Conservation (phyloP, 2,888 invertebrate genomes). For the Drosophila suboccidentalis region DNA sequence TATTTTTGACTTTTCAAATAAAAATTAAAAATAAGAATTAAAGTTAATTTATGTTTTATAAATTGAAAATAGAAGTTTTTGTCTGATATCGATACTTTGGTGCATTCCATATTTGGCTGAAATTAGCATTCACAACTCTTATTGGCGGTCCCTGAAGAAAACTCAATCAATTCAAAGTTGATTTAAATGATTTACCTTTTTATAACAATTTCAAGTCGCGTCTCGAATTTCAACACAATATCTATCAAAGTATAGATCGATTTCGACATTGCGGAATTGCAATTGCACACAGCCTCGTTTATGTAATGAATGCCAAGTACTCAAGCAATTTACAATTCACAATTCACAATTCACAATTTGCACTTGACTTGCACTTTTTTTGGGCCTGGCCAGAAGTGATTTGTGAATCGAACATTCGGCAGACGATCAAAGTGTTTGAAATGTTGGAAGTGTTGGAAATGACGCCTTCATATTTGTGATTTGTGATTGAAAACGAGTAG, state of each 20-base stretch:
- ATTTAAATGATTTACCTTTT: too few species aligned
- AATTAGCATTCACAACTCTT: too few species aligned
- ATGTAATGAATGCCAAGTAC: constrained; percentile 13
- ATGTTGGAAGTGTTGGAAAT: background rate
- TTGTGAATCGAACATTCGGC: constrained; percentile 7
- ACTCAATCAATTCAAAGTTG: too few species aligned
- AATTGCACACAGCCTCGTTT: constrained; percentile 17
- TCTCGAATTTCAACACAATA: constrained; percentile 24
- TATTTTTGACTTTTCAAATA: too few species aligned
- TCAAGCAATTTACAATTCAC: constrained; percentile 20
- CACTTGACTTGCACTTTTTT: constrained; percentile 54
- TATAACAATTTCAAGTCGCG: too few species aligned
- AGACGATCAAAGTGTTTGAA: constrained; percentile 9
- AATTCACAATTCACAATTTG: constrained; percentile 16
- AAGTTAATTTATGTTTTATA: too few species aligned
- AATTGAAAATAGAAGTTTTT: too few species aligned
- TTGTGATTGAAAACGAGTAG: too few species aligned
- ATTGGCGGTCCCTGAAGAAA: too few species aligned
- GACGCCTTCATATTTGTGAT: background rate
- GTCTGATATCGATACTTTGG: too few species aligned
- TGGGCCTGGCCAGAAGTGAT: constrained; percentile 6
- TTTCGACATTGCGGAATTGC: constrained; percentile 1
- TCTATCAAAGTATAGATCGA: background rate
- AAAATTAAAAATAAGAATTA: too few species aligned
- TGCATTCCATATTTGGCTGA: too few species aligned